Evolutionary conservation across 2,888 invertebrate species (phyloP).

Genomic region (Lithophane leautieri): DNA sequence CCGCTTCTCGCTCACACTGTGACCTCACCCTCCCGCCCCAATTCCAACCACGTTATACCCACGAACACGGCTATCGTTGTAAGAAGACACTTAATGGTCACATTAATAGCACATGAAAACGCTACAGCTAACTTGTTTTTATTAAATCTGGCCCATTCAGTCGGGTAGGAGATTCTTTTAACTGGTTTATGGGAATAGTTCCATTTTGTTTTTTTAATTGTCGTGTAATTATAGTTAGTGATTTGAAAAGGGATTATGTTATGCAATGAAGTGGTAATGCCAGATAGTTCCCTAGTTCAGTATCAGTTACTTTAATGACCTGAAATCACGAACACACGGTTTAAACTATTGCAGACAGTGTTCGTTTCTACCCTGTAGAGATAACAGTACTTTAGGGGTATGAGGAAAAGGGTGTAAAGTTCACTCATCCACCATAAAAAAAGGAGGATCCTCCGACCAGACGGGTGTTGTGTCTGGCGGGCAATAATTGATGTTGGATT

Average conservation of each 20-base stretch:
- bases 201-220: background rate
- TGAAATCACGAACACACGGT: background rate
- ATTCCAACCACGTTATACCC: constrained; percentile 50
- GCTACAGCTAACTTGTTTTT: constrained; percentile 43
- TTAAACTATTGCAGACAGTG: background rate
- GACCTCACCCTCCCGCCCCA: constrained; percentile 40
- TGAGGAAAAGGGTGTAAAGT: too few relatives aligned
- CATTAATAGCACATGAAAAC: constrained; percentile 62
- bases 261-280: background rate
- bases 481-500: too few relatives aligned
- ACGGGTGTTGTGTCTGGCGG: too few relatives aligned
- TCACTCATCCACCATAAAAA: too few relatives aligned
- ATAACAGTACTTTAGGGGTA: background rate
- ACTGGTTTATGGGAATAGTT: background rate
- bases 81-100: constrained; percentile 65
- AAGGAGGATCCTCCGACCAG: too few relatives aligned
- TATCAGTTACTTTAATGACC: background rate
- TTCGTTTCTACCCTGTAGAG: background rate
- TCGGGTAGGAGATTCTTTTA: background rate
- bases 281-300: background rate
- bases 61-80: constrained; percentile 60
- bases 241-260: background rate
- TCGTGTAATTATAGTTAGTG: background rate
- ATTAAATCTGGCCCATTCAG: constrained; percentile 37
- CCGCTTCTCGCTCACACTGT: background rate